Evolutionary conservation across 2,888 invertebrate species (phyloP).

Genomic region (Patella caerulea): DNA sequence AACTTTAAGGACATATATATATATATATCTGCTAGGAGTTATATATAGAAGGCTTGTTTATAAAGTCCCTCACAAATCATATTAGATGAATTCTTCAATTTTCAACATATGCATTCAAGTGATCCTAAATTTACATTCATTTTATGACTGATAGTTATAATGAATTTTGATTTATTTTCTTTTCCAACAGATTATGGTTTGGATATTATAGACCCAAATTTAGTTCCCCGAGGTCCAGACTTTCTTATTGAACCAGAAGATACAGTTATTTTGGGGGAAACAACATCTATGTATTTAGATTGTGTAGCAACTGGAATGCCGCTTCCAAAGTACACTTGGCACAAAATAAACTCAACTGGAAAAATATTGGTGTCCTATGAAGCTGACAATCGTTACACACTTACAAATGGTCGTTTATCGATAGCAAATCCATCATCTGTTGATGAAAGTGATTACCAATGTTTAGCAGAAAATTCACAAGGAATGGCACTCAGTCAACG

Average conservation of each 20-base stretch:
- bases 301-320: slow-evolving; percentile 53
- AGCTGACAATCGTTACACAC: slow-evolving; percentile 44
- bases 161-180: neutral
- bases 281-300: slow-evolving; percentile 38
- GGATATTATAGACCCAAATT: slow-evolving; percentile 28
- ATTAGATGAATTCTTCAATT: too few relatives aligned
- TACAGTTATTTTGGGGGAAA: slow-evolving; percentile 41
- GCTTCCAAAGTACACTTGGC: slow-evolving; percentile 53
- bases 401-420: slow-evolving; percentile 63
- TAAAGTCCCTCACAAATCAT: too few relatives aligned
- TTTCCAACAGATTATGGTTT: slow-evolving; percentile 46
- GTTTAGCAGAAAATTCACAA: slow-evolving; percentile 55
- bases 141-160: neutral
- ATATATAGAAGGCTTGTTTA: too few relatives aligned
- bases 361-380: slow-evolving; percentile 16
- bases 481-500: slow-evolving; percentile 55
- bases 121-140: too few relatives aligned
- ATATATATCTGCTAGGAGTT: too few relatives aligned
- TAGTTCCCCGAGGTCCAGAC: slow-evolving; percentile 42
- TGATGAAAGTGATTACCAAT: slow-evolving; percentile 64
- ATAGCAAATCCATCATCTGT: slow-evolving; percentile 48
- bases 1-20: too few relatives aligned
- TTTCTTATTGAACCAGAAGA: slow-evolving; percentile 37
- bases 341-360: slow-evolving; percentile 15
- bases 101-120: too few relatives aligned